Base-by-base conservation (phyloP, 2,797 vertebrate species). In the Chaetophractus vellerosus region DNA sequence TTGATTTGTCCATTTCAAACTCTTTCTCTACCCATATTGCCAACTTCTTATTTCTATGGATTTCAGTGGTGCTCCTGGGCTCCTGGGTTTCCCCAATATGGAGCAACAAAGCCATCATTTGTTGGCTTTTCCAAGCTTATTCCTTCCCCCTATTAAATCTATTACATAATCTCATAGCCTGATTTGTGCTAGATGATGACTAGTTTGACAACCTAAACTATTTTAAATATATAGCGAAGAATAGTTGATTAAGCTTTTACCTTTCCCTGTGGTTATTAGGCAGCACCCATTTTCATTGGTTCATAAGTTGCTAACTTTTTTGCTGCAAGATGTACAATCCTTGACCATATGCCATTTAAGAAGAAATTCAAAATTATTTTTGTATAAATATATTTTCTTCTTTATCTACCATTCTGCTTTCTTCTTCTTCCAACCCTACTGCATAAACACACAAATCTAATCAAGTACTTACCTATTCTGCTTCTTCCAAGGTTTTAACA, bases 401-500 rank as follows among this genome's bases (percentile, higher is more conserved):
- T 38, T 38, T 38, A 82, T 23, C n/a, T 95, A 76, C 26, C 15
- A 71, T 50, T 48, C 5, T 64, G 1, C 21, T 23, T 79, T 91
- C 45, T 90, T 64, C 23, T 72, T 74, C 84, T 55, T 9, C 72
- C n/a, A 15, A 38, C 11, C 38, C 5, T 21, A 57, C 16, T 33
- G 26, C 7, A 84, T 6, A 38, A 2, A 74, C 5, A 63, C 16
- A 75, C 4, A 91, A 50, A 91, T 36, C 85, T 80, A 69, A 90
- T 91, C 26, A 81, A 69, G 9, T 48, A 71, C 7, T 66, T 90
- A 55, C 31, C 15, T 50, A 7, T 36, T 81, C 28, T 81, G 3
- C 2, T 82, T 80, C 52, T 83, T 93, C 21, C 33, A 95, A 74
- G 23, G 6, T 72, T 88, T 92, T 88, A 71, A 76, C 6, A 82